Conservation (phyloP, 2,888 invertebrate species). For the Drosophila niveifrons region DNA sequence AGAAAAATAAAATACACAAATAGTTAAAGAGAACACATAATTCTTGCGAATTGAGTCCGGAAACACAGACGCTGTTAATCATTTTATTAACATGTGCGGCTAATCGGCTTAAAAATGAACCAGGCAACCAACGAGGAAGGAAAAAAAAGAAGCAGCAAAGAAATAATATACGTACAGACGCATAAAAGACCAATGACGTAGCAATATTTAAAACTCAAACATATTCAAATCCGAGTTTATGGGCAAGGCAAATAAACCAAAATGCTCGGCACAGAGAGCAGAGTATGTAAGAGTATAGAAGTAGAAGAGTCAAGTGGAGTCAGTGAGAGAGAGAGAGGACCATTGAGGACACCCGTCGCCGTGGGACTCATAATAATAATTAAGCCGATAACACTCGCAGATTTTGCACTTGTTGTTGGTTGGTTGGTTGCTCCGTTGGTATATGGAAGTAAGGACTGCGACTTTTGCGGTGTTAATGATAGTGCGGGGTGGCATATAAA, state of each 20-base stretch:
- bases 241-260: constrained; percentile 67
- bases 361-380: constrained; percentile 80
- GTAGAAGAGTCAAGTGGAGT: constrained; percentile 67
- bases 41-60: neutral
- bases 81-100: constrained; percentile 76
- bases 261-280: constrained; percentile 19
- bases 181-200: constrained; percentile 50
- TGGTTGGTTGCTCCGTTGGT: neutral
- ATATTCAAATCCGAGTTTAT: constrained; percentile 81
- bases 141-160: constrained; percentile 23
- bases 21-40: neutral
- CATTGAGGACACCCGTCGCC: constrained; percentile 68
- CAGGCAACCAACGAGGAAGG: constrained; percentile 23
- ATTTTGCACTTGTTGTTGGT: constrained; percentile 74
- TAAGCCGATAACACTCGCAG: constrained; percentile 81
- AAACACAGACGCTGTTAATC: constrained; percentile 37
- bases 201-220: constrained; percentile 75
- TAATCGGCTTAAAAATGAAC: constrained; percentile 70
- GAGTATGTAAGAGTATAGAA: too few relatives aligned
- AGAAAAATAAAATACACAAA: neutral
- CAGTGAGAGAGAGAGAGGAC: constrained; percentile 18
- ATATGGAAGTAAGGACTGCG: constrained; percentile 4
- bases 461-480: constrained; percentile 65
- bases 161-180: constrained; percentile 14
- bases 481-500: constrained; percentile 58